These are phyloP conservation scores for Indri indri DNA, from an alignment of 2,113 vertebrate species.

Conservation along the genomic window DNA sequence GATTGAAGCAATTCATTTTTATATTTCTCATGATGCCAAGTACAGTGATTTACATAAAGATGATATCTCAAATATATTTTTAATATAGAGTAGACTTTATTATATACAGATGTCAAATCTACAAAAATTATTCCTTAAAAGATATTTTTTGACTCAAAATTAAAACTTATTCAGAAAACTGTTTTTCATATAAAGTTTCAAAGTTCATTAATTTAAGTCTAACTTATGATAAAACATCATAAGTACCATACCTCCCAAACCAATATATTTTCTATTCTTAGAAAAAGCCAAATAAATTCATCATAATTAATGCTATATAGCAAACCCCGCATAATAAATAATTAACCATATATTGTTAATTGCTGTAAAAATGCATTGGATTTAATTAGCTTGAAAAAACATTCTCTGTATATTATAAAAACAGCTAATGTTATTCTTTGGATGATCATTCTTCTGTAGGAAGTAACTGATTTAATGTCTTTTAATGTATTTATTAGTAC, in stretches of 20 bases:
- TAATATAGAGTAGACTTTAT: conserved; percentile 12
- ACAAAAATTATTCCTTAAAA: conserved; percentile 42
- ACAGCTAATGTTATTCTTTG: conserved; percentile 37
- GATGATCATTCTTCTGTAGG: conserved; percentile 53
- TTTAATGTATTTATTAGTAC: conserved; percentile 3
- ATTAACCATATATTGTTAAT: conserved; percentile 49
- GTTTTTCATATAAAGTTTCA: conserved; percentile 42
- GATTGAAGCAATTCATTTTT: conserved; percentile 54
- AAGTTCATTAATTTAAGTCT: conserved; percentile 30
- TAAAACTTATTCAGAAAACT: conserved; percentile 51
- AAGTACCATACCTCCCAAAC: conserved; percentile 18
- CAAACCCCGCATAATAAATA: conserved; percentile 56
- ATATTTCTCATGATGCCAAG: conserved; percentile 35
- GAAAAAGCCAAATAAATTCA: conserved; percentile 27
- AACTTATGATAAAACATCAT: conserved; percentile 15
- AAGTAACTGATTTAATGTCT: neutral
- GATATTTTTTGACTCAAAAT: conserved; percentile 30
- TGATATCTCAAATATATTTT: conserved; percentile 27
- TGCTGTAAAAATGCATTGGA: conserved; percentile 49
- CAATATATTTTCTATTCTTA: conserved; percentile 35
- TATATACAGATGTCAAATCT: conserved; percentile 40
- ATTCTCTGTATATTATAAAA: conserved; percentile 25
- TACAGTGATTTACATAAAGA: conserved; percentile 58
- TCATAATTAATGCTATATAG: conserved; percentile 3
- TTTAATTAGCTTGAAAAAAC: conserved; percentile 65